Percentiles rank a stretch among this genome's conserved stretches.
phyloP scores from a whole-genome alignment of 2,113 vertebrate genomes.

The Tiliqua scincoides region DNA sequence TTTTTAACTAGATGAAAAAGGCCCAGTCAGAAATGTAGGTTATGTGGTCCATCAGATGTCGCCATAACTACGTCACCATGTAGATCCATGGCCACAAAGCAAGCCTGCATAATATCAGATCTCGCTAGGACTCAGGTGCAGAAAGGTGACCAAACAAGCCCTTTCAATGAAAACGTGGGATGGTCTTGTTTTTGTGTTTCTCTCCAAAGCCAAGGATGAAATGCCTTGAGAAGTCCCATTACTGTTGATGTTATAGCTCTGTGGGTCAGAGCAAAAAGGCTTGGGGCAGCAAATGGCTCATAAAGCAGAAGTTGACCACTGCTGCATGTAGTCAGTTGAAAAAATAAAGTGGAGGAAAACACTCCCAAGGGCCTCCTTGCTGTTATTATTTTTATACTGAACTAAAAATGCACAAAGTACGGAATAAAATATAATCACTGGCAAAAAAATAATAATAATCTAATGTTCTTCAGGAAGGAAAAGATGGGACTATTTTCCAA shows the following conservation, averaged over 20 bases:
- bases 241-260: neutral
- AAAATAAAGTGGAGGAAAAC: neutral
- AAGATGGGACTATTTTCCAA: neutral
- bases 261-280: neutral
- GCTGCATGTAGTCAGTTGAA: neutral
- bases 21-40: neutral
- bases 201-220: neutral
- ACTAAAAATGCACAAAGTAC: neutral
- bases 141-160: neutral
- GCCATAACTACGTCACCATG: no score
- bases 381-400: slow-evolving; percentile 3
- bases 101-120: no score
- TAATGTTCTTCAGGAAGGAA: neutral
- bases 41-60: neutral
- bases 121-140: neutral
- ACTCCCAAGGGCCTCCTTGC: neutral
- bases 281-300: neutral
- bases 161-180: neutral
- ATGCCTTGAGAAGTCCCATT: neutral
- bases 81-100: neutral
- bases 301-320: neutral
- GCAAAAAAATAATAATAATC: neutral
- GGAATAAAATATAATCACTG: neutral
- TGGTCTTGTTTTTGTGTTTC: neutral
- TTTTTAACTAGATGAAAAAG: neutral